Conservation (phyloP, 2,797 vertebrate genomes). For the Sparus aurata region DNA sequence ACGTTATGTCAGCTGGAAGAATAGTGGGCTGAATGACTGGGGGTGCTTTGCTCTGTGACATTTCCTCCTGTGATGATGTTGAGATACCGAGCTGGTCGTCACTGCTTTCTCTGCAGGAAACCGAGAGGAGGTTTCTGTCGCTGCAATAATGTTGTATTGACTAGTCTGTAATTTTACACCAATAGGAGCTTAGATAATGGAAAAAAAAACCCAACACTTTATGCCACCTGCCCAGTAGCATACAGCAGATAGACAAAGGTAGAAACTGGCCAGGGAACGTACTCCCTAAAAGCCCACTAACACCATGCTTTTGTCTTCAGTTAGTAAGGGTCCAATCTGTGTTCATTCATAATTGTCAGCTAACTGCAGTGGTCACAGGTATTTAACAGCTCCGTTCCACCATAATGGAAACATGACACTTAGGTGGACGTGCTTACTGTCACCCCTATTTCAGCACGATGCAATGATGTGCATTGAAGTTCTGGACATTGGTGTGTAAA, state of each 20-base stretch:
- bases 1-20: conserved; percentile 72
- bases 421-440: too few relatives aligned
- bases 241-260: neutral
- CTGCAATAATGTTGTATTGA: neutral
- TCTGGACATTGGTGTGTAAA: too few relatives aligned
- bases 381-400: too few relatives aligned
- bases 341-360: too few relatives aligned
- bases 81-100: conserved; percentile 60
- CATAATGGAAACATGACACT: too few relatives aligned
- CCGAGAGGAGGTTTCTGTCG: conserved; percentile 9
- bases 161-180: neutral
- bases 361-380: too few relatives aligned
- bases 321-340: too few relatives aligned
- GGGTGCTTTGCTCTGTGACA: conserved; percentile 74
- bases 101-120: conserved; percentile 57
- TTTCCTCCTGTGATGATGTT: conserved; percentile 79
- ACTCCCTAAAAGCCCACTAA: too few relatives aligned
- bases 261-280: neutral
- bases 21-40: conserved; percentile 67
- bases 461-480: too few relatives aligned
- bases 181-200: neutral
- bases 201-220: neutral
- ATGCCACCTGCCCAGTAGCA: too few relatives aligned
- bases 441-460: too few relatives aligned
- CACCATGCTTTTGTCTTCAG: too few relatives aligned